Evolutionary conservation across 1,140 invertebrate genomes (phyloP).

Genomic region (Apis cerana): DNA sequence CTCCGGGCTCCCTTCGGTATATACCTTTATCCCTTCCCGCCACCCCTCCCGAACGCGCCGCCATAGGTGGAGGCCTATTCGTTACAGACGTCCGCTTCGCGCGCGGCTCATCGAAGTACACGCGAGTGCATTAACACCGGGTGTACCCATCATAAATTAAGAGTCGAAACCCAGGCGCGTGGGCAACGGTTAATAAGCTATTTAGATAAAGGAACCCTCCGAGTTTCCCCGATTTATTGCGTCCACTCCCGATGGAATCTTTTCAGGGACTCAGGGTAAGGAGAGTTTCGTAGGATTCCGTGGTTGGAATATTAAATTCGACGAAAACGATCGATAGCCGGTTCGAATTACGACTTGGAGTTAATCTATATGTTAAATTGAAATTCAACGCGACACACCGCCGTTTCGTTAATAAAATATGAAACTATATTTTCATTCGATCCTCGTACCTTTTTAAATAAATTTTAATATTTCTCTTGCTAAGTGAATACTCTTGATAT

Average conservation of each 20-base stretch:
- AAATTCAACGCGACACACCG: too few relatives aligned
- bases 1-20: constrained; percentile 24
- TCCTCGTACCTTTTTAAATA: too few relatives aligned
- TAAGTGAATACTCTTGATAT: too few relatives aligned
- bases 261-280: too few relatives aligned
- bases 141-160: constrained; percentile 66
- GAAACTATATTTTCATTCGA: too few relatives aligned
- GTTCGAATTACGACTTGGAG: too few relatives aligned
- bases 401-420: too few relatives aligned
- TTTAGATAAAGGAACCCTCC: constrained; percentile 56
- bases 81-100: constrained; percentile 51
- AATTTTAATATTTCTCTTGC: too few relatives aligned
- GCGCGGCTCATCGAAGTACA: constrained; percentile 38
- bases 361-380: too few relatives aligned
- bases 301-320: too few relatives aligned
- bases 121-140: constrained; percentile 58
- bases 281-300: too few relatives aligned
- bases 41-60: background rate
- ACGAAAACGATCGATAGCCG: too few relatives aligned
- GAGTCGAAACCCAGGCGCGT: constrained; percentile 59
- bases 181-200: constrained; percentile 66
- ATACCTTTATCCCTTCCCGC: constrained; percentile 11
- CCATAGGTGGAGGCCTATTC: constrained; percentile 59
- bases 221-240: constrained; percentile 62
- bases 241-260: background rate